Percentiles rank a stretch among this genome's conserved stretches.
Conservation (phyloP, 2,888 invertebrate species). For the Phragmatobia fuliginosa region DNA sequence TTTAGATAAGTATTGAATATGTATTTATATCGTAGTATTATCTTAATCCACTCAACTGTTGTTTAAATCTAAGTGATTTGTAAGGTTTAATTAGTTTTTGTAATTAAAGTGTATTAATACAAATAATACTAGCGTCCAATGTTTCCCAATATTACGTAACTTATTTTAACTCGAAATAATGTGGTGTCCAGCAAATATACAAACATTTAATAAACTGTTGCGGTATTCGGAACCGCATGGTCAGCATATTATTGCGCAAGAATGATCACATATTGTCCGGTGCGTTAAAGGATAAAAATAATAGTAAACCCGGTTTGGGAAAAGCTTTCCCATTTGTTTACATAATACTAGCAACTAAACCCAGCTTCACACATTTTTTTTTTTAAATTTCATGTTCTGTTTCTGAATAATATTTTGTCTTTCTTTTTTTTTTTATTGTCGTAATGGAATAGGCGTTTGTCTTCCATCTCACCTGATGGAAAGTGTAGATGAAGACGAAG, state of each 20-base stretch:
- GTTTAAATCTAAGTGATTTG: no score
- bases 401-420: no score
- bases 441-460: no score
- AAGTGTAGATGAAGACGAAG: no score
- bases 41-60: no score
- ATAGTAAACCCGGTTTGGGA: background rate
- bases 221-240: slow-evolving; percentile 11
- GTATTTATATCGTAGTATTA: no score
- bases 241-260: slow-evolving; percentile 10
- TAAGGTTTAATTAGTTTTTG: no score
- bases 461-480: no score
- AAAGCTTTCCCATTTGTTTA: background rate
- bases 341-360: background rate
- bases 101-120: background rate
- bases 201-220: slow-evolving; percentile 11
- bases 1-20: no score
- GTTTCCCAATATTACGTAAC: background rate
- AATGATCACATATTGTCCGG: slow-evolving; percentile 3
- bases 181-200: background rate
- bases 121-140: background rate
- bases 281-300: slow-evolving; percentile 1
- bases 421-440: no score
- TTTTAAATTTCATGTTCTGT: no score
- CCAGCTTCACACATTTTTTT: no score
- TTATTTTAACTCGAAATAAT: background rate